Conservation (phyloP, 92 coral and sea anemone species). For the Plumapathes pennacea region DNA sequence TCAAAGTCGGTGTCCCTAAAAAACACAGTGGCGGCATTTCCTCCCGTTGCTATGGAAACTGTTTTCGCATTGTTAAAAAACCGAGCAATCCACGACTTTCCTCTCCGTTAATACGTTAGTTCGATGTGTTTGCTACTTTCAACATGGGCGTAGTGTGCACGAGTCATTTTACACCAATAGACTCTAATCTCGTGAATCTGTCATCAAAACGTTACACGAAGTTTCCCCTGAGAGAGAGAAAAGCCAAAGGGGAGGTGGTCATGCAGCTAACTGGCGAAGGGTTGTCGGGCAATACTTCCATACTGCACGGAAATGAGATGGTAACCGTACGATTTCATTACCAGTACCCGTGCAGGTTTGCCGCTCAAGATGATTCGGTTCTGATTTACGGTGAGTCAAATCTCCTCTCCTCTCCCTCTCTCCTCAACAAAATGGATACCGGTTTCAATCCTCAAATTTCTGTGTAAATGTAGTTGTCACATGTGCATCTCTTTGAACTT, state of each 20-base stretch:
- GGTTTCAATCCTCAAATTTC: too few relatives aligned
- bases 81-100: too few relatives aligned
- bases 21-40: too few relatives aligned
- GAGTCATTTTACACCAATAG: constrained; percentile 4
- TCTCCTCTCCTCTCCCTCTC: too few relatives aligned
- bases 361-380: constrained; percentile 60
- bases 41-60: too few relatives aligned
- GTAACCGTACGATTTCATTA: constrained; percentile 57
- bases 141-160: constrained; percentile 22
- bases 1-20: too few relatives aligned
- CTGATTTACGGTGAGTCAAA: constrained; percentile 60
- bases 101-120: neutral
- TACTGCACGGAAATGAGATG: constrained; percentile 49
- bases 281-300: constrained; percentile 38
- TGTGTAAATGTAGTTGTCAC: neutral
- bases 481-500: neutral
- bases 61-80: too few relatives aligned
- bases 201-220: constrained; percentile 49
- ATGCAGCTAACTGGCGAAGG: constrained; percentile 73
- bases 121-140: neutral
- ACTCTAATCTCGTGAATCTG: constrained; percentile 1
- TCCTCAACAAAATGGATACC: too few relatives aligned
- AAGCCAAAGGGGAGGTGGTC: constrained; percentile 27
- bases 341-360: constrained; percentile 56
- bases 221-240: constrained; percentile 27